A percentile compares a stretch with the other conserved stretches of the same genome.
Evolutionary conservation across 1,140 invertebrate genomes (phyloP).

Genomic region (Drosophila novamexicana): DNA sequence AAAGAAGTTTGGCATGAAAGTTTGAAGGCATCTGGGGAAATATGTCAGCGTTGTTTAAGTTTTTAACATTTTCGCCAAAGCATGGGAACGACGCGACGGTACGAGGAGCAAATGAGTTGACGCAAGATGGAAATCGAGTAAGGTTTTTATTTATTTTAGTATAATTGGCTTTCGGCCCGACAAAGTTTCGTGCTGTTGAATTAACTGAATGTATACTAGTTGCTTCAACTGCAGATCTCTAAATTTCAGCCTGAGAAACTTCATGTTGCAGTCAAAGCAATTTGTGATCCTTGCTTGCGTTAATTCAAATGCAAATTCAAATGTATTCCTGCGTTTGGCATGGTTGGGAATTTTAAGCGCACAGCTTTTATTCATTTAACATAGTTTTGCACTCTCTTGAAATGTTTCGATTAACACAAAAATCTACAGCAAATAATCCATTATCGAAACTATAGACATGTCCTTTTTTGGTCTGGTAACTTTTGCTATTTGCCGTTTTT

Average conservation of each 20-base stretch:
- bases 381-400: conserved; percentile 8
- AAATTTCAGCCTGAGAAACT: not conserved
- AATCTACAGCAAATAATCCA: conserved; percentile 24
- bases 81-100: conserved; percentile 29
- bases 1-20: conserved; percentile 67
- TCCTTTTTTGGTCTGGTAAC: conserved; percentile 35
- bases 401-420: not conserved
- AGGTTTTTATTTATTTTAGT: conserved; percentile 74
- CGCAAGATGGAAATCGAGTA: conserved; percentile 7
- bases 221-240: conserved; percentile 2
- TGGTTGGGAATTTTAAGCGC: not conserved
- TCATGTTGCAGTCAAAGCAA: not conserved
- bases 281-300: not conserved
- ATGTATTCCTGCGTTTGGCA: too few species aligned
- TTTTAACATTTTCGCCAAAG: conserved; percentile 72
- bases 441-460: conserved; percentile 38
- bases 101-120: not conserved
- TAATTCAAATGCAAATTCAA: too few species aligned
- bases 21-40: conserved; percentile 81
- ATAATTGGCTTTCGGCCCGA: conserved; percentile 60
- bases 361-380: not conserved
- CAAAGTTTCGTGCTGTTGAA: conserved; percentile 58
- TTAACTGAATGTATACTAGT: conserved; percentile 59
- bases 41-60: conserved; percentile 81
- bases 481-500: conserved; percentile 40